Conservation (phyloP, 2,797 vertebrate species). For the Aldrovandia affinis region DNA sequence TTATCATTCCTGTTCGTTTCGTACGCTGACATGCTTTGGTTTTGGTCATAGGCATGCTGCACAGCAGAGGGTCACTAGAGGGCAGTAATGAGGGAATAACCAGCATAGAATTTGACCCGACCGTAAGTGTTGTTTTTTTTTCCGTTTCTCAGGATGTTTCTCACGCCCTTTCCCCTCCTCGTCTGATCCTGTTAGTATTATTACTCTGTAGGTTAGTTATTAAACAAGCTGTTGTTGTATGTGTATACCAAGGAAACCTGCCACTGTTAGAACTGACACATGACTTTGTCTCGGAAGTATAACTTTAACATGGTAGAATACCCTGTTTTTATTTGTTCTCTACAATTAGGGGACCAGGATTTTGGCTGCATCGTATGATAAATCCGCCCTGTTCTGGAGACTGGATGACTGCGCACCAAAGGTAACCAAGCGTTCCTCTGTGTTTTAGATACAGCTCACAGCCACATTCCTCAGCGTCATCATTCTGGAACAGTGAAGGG, state of each 20-base stretch:
- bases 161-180: background rate
- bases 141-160: no score
- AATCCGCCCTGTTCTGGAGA: constrained; percentile 83
- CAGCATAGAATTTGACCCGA: constrained; percentile 82
- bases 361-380: constrained; percentile 81
- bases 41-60: constrained; percentile 69
- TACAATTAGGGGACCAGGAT: constrained; percentile 73
- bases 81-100: constrained; percentile 84
- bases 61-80: constrained; percentile 71
- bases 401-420: constrained; percentile 75
- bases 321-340: background rate
- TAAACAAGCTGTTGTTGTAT: background rate
- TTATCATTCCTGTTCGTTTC: background rate
- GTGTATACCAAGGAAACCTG: background rate
- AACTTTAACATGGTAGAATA: background rate
- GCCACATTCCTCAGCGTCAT: background rate
- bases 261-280: background rate
- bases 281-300: background rate
- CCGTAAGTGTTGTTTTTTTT: constrained; percentile 60
- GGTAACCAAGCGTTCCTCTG: constrained; percentile 63
- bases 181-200: background rate
- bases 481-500: no score
- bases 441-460: background rate
- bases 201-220: background rate
- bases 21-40: background rate